Percentiles rank a stretch among this genome's conserved stretches.
Evolutionary conservation across 2,797 vertebrate genomes (phyloP).

Genomic region (Pangasius mekongensis): DNA sequence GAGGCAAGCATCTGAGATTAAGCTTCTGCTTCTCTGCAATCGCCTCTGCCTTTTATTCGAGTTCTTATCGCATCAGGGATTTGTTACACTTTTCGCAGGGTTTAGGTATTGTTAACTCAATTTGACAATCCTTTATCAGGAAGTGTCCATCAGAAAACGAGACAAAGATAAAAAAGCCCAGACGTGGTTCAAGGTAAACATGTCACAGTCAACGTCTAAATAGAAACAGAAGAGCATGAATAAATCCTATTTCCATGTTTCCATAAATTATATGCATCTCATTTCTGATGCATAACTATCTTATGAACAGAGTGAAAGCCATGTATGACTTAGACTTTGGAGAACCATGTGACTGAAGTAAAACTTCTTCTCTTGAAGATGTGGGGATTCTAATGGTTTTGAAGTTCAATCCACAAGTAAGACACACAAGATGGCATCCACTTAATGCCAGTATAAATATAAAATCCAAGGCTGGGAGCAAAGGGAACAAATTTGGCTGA

Average conservation of each 20-base stretch:
- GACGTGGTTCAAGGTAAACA: constrained; percentile 6
- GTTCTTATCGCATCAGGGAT: constrained; percentile 49
- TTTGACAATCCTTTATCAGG: constrained; percentile 41
- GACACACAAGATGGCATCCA: neutral
- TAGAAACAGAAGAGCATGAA: neutral
- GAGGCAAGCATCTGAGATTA: constrained; percentile 43
- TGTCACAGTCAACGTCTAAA: constrained; percentile 16
- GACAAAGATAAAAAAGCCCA: constrained; percentile 9
- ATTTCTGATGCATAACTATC: constrained; percentile 10
- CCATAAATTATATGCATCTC: constrained; percentile 25
- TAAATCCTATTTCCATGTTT: constrained; percentile 20
- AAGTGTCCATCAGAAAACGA: constrained; percentile 23
- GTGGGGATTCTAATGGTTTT: neutral
- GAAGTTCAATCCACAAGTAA: neutral
- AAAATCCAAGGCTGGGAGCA: too few species aligned
- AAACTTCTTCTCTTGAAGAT: neutral
- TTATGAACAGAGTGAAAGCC: neutral
- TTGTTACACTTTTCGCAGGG: constrained; percentile 40
- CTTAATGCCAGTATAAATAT: neutral
- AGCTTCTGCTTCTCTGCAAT: constrained; percentile 32
- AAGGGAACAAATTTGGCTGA: neutral
- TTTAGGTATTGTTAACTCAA: constrained; percentile 43
- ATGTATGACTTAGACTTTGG: constrained; percentile 1
- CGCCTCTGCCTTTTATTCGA: constrained; percentile 31
- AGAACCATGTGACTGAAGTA: neutral